Conservation (phyloP, 2,113 vertebrate species). For the Micromys minutus region DNA sequence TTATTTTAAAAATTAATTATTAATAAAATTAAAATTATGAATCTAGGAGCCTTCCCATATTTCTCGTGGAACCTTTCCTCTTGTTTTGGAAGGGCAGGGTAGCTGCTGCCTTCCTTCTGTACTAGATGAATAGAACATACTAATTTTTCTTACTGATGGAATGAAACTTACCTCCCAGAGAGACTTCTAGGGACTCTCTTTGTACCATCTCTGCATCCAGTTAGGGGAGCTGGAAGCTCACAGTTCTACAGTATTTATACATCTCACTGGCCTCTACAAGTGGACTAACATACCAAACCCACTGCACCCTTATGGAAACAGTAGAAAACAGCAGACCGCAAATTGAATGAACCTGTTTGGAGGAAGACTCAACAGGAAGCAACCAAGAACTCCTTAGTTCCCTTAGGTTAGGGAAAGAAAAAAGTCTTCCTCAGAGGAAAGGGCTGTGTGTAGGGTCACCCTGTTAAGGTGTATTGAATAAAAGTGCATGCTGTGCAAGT, state of each 20-base stretch:
- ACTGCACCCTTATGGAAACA: not conserved
- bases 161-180: not conserved
- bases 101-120: not conserved
- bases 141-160: not conserved
- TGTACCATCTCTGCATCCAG: not conserved
- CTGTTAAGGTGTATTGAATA: not conserved
- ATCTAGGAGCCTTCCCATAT: not conserved
- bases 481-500: not conserved
- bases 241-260: not conserved
- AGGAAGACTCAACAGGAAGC: not conserved
- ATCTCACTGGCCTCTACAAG: not conserved
- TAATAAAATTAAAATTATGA: not conserved
- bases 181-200: not conserved
- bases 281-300: not conserved
- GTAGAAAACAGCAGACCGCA: not conserved
- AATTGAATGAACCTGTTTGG: not conserved
- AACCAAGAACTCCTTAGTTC: not conserved
- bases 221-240: not conserved
- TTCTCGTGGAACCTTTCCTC: not conserved
- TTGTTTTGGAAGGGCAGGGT: not conserved
- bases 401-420: not conserved
- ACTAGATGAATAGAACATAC: not conserved
- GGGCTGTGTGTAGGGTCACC: not conserved
- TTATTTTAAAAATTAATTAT: too few relatives aligned
- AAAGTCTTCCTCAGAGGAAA: not conserved